Evolutionary conservation across 2,797 vertebrate species (phyloP), one percentile per base, ranked within the genome.

Genomic region (Lutra lutra): DNA sequence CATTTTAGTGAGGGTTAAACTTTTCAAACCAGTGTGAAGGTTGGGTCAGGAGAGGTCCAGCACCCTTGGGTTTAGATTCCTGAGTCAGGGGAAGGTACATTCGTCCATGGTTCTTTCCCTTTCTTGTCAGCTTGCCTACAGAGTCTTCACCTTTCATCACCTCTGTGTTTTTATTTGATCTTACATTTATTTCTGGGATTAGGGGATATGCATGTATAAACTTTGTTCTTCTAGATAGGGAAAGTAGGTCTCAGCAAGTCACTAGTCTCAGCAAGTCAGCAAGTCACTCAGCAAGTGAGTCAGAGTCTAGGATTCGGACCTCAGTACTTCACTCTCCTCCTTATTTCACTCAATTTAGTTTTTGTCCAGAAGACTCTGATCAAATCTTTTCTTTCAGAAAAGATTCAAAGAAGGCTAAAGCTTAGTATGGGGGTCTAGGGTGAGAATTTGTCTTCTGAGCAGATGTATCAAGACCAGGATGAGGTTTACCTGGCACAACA

Each of bases 1-100:
- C 40, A 38, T 51, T 86, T 96, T 46, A 60, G 25, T 54, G 88
- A 92, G 73, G 60, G 91, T 77, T 91, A 82, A 91, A 83, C 43
- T 95, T 84, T 89, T 95, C 46, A 58, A 89, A 64, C 25, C 91
- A 56, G 40, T 32, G 1, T 80, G 51, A 80, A 46, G 38, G 23
- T 46, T 86, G 60, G 54, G 5, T 21, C 11, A 0, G 4, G n/a
- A 32, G 83, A 48, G 8, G 58, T 6, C 29, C 18, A 21, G 1
- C 48, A 27, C 20, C 20, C 18, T 62, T 70, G 54, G 13, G 48
- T 27, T 51, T 94, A 38, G 64, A 85, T 78, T 82, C 40, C 89
- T 73, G 66, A 62, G 23, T 84, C 51, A 86, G 72, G 27, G 0
- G 10, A 32, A 21, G 21, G 23, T 25, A 13, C 35, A 13, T 14